phyloP scores from a whole-genome alignment of 2,888 invertebrate genomes.

The Archips crataeganus region DNA sequence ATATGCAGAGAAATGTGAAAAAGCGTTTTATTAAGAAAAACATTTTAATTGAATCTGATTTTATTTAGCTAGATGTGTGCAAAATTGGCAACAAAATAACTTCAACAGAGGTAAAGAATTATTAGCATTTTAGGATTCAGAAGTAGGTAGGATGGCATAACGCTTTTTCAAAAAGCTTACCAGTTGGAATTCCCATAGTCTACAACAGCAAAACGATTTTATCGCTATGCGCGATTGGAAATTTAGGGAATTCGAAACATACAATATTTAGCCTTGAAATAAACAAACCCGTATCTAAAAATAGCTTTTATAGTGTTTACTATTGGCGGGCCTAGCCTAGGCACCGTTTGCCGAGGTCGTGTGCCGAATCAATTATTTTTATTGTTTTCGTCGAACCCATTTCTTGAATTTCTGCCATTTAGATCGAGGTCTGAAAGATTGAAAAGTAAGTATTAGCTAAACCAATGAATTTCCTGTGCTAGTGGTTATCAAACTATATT shows the following conservation, averaged over 20 bases:
- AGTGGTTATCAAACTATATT: background rate
- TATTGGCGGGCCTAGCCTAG: conserved; percentile 41
- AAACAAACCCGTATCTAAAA: conserved; percentile 42
- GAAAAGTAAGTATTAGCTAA: background rate
- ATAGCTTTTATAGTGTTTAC: conserved; percentile 46
- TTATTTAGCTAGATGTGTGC: background rate
- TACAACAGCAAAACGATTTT: background rate
- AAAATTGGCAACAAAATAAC: too few species aligned
- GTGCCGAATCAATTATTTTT: conserved; percentile 46
- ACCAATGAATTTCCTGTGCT: background rate
- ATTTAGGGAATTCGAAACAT: conserved; percentile 11
- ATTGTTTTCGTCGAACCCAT: conserved; percentile 8
- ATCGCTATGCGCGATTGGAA: background rate
- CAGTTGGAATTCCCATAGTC: background rate
- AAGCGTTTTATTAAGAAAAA: too few species aligned
- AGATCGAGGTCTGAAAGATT: background rate
- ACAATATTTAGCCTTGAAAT: conserved; percentile 21
- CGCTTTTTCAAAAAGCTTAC: background rate
- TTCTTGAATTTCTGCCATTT: background rate
- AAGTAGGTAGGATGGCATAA: background rate
- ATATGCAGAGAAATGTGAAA: background rate
- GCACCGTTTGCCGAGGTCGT: conserved; percentile 34
- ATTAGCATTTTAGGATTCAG: background rate
- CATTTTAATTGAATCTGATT: background rate
- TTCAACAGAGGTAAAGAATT: too few species aligned